Evolutionary conservation across 2,888 invertebrate species (phyloP).

Genomic region (Heliconius ismenius): DNA sequence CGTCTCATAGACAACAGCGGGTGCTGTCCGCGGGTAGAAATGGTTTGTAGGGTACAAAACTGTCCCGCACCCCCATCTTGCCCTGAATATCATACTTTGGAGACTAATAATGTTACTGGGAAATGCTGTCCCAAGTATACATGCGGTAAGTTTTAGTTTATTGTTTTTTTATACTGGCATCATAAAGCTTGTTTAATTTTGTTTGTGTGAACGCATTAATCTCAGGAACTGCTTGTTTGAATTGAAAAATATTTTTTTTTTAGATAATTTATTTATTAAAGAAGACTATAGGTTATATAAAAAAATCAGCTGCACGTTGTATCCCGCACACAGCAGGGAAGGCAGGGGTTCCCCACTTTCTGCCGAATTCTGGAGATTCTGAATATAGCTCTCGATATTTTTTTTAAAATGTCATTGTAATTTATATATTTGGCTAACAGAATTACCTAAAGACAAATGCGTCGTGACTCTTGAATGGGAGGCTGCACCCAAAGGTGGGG

Average conservation of each 20-base stretch:
- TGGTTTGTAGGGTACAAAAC: constrained; percentile 82
- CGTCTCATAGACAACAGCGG: constrained; percentile 74
- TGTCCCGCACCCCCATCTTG: constrained; percentile 85
- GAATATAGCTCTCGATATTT: too few relatives aligned
- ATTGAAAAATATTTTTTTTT: neutral
- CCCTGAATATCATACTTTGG: constrained; percentile 80
- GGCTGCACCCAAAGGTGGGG: constrained; percentile 79
- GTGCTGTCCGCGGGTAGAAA: constrained; percentile 85
- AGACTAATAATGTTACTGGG: constrained; percentile 55
- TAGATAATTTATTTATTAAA: too few relatives aligned
- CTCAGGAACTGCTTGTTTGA: neutral
- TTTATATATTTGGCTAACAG: constrained; percentile 55
- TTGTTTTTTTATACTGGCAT: constrained; percentile 22
- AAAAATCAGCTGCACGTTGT: too few relatives aligned
- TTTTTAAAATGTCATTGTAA: neutral
- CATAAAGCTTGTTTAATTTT: neutral
- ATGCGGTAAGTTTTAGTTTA: constrained; percentile 79
- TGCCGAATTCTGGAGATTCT: too few relatives aligned
- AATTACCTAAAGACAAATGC: constrained; percentile 84
- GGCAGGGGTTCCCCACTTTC: too few relatives aligned
- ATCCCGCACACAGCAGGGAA: too few relatives aligned
- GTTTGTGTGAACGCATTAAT: neutral
- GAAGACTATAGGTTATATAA: too few relatives aligned
- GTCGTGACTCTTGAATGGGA: constrained; percentile 82
- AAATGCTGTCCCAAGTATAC: constrained; percentile 85